phyloP scores from a whole-genome alignment of 1,140 invertebrate species.

The Caenorhabditis latens region DNA sequence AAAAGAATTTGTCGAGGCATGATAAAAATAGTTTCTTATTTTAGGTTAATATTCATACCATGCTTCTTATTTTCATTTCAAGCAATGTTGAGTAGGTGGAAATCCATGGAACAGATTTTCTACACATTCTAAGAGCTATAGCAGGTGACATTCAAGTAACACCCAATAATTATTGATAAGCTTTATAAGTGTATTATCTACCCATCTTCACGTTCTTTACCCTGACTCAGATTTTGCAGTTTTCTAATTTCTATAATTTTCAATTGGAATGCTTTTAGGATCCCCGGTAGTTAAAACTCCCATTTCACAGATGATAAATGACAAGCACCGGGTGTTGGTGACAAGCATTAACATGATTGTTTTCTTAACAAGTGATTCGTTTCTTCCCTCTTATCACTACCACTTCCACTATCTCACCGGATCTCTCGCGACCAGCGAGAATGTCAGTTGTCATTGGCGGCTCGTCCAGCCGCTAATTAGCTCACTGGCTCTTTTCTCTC shows the following conservation, averaged over 20 bases:
- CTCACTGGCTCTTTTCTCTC: slow-evolving; percentile 34
- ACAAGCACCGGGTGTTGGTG: slow-evolving; percentile 38
- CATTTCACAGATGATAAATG: slow-evolving; percentile 53
- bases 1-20: no score
- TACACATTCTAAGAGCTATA: no score
- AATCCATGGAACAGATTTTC: no score
- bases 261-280: slow-evolving; percentile 40
- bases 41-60: no score
- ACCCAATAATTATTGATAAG: background rate
- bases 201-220: background rate
- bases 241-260: background rate
- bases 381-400: slow-evolving; percentile 32
- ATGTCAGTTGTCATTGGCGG: slow-evolving; percentile 54
- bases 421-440: slow-evolving; percentile 31
- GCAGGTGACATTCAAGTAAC: no score
- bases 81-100: no score
- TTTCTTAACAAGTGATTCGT: slow-evolving; percentile 51
- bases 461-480: slow-evolving; percentile 50
- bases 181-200: background rate
- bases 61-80: no score
- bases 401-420: slow-evolving; percentile 40
- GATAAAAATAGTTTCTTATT: no score
- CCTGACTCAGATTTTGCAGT: background rate
- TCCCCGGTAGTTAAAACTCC: slow-evolving; percentile 5
- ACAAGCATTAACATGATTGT: slow-evolving; percentile 56